These are phyloP conservation scores for Brachionus plicatilis DNA, from an alignment of 1,140 invertebrate genomes.

Conservation along the genomic window DNA sequence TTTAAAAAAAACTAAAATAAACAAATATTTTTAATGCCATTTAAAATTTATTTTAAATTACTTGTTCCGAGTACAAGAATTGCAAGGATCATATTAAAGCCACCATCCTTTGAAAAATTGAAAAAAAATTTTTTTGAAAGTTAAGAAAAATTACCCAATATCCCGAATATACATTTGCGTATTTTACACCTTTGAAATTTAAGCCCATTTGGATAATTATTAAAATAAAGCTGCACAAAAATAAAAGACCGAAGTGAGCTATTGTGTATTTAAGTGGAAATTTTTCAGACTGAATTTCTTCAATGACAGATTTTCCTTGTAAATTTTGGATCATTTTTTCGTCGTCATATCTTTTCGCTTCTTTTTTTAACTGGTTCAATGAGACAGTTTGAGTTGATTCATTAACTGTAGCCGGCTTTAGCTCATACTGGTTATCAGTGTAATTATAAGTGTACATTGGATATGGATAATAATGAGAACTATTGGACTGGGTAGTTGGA, in stretches of 20 bases:
- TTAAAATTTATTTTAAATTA: not conserved
- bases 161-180: not conserved
- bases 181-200: constrained; percentile 13
- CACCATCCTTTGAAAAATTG: not conserved
- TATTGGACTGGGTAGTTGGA: not conserved
- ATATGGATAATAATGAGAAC: not conserved
- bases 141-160: not conserved
- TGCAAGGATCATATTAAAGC: not conserved
- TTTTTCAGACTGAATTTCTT: not conserved
- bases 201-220: constrained; percentile 22
- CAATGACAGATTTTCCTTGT: not conserved
- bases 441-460: not conserved
- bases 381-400: not conserved
- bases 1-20: constrained; percentile 2
- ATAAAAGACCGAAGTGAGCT: not conserved
- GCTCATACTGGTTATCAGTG: not conserved
- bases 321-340: not conserved
- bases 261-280: not conserved
- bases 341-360: not conserved
- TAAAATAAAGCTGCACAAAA: not conserved
- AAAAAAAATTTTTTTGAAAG: not conserved
- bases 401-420: not conserved
- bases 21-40: not conserved
- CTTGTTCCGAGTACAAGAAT: not conserved
- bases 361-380: not conserved